A percentile compares a stretch with the other conserved stretches of the same genome.
Evolutionary conservation across 2,888 invertebrate species (phyloP).

Genomic region (Drosophila colorata): DNA sequence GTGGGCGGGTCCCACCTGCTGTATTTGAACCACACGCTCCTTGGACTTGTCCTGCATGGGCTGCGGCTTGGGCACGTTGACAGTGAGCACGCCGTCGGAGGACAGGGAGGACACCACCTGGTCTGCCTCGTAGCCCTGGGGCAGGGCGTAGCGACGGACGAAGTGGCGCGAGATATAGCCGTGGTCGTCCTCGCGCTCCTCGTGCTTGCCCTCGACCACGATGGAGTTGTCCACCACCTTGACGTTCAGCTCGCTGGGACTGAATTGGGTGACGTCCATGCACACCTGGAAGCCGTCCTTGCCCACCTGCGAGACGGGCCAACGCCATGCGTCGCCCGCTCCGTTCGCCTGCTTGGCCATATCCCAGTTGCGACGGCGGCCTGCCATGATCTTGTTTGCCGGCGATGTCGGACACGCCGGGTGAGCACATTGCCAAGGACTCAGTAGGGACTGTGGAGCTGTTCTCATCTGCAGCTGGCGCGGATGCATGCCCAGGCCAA

Average conservation of each 20-base stretch:
- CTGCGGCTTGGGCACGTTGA: slow-evolving; percentile 89
- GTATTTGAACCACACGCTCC: slow-evolving; percentile 87
- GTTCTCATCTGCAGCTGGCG: slow-evolving; percentile 39
- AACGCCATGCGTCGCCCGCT: slow-evolving; percentile 11
- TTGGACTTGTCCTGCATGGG: slow-evolving; percentile 78
- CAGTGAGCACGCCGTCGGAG: slow-evolving; percentile 90
- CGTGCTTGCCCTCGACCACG: slow-evolving; percentile 91
- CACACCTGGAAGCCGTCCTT: slow-evolving; percentile 90
- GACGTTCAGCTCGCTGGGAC: slow-evolving; percentile 92
- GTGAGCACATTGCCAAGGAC: slow-evolving; percentile 59
- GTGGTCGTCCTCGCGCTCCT: slow-evolving; percentile 90
- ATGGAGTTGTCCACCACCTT: slow-evolving; percentile 91
- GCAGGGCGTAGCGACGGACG: slow-evolving; percentile 90
- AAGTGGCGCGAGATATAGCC: slow-evolving; percentile 92
- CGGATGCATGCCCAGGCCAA: slow-evolving; percentile 79
- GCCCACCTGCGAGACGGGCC: slow-evolving; percentile 81
- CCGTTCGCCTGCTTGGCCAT: slow-evolving; percentile 37
- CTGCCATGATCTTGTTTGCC: slow-evolving; percentile 40
- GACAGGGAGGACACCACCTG: slow-evolving; percentile 91
- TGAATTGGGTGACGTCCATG: slow-evolving; percentile 92
- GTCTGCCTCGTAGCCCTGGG: slow-evolving; percentile 91
- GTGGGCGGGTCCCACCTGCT: slow-evolving; percentile 88
- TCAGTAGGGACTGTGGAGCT: slow-evolving; percentile 27
- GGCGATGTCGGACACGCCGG: slow-evolving; percentile 51
- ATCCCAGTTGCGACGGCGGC: slow-evolving; percentile 40